A percentile compares a stretch with the other conserved stretches of the same genome.
Evolutionary conservation across 2,888 invertebrate species (phyloP).

Genomic region (Acleris laterana): DNA sequence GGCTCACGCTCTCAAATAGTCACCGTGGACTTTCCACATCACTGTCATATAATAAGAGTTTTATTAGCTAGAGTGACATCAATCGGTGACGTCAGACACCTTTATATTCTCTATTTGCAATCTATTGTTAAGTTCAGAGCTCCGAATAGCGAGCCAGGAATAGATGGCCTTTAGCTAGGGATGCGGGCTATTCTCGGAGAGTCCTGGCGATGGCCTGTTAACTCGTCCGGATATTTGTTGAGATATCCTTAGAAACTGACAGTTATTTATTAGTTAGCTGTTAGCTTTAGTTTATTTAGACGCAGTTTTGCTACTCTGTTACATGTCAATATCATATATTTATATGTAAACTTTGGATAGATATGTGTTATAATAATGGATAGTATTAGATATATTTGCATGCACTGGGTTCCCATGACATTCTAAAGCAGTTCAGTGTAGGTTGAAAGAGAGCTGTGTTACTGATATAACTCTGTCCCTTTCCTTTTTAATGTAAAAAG

Average conservation of each 20-base stretch:
- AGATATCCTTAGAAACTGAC: not conserved
- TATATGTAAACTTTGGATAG: too few species aligned
- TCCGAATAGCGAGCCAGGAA: constrained; percentile 22
- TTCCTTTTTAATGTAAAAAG: too few species aligned
- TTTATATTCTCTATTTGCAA: constrained; percentile 26
- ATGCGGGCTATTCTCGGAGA: constrained; percentile 15
- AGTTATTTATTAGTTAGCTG: not conserved
- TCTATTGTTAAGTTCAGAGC: constrained; percentile 19
- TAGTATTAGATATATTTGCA: too few species aligned
- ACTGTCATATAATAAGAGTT: constrained; percentile 30
- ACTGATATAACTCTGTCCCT: too few species aligned
- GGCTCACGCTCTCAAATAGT: constrained; percentile 24
- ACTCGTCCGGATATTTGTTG: not conserved
- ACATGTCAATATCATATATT: too few species aligned
- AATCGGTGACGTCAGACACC: constrained; percentile 26
- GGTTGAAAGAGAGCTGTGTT: too few species aligned
- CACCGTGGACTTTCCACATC: constrained; percentile 14
- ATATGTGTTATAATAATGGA: too few species aligned
- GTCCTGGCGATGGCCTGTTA: constrained; percentile 8
- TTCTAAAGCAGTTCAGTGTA: too few species aligned
- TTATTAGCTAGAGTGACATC: constrained; percentile 26
- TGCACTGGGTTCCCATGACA: too few species aligned
- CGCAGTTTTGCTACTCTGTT: too few species aligned
- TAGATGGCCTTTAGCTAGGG: constrained; percentile 31
- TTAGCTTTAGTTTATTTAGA: too few species aligned